These are phyloP conservation scores for Pachycephala philippinensis DNA, from an alignment of 2,113 vertebrate species.

Conservation along the genomic window DNA sequence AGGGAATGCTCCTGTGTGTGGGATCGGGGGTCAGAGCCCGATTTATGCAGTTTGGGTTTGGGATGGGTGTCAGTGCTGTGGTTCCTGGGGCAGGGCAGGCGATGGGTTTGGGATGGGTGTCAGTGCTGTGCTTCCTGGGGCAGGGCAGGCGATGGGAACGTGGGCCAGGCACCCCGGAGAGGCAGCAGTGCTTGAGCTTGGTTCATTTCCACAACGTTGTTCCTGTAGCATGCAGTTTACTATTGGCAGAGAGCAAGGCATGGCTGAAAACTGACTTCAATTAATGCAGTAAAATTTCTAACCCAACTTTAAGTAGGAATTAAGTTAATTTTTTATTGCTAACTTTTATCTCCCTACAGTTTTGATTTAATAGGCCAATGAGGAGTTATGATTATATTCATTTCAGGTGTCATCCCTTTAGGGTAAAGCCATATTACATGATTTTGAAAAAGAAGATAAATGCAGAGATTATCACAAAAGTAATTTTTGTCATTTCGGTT, in stretches of 20 bases:
- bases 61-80: not conserved
- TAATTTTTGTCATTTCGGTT: not conserved
- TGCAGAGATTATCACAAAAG: not conserved
- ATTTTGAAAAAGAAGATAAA: not conserved
- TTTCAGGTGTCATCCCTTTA: not conserved
- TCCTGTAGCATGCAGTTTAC: not conserved
- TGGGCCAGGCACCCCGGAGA: too few species aligned
- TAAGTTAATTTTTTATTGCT: not conserved
- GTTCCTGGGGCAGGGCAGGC: not conserved
- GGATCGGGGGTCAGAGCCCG: not conserved
- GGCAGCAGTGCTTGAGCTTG: not conserved
- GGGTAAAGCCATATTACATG: not conserved
- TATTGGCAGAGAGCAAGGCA: not conserved
- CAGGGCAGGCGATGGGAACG: accelerated
- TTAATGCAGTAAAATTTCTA: not conserved
- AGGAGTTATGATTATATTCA: not conserved
- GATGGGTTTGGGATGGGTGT: not conserved
- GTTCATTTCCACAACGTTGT: accelerated
- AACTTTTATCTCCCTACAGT: not conserved
- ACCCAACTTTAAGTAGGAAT: not conserved
- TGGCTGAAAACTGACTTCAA: not conserved
- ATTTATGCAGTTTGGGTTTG: not conserved
- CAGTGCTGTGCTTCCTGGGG: not conserved
- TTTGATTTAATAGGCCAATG: not conserved
- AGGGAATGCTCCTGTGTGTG: accelerated